Conservation (phyloP, 2,797 vertebrate genomes). For the Dipus sagitta region DNA sequence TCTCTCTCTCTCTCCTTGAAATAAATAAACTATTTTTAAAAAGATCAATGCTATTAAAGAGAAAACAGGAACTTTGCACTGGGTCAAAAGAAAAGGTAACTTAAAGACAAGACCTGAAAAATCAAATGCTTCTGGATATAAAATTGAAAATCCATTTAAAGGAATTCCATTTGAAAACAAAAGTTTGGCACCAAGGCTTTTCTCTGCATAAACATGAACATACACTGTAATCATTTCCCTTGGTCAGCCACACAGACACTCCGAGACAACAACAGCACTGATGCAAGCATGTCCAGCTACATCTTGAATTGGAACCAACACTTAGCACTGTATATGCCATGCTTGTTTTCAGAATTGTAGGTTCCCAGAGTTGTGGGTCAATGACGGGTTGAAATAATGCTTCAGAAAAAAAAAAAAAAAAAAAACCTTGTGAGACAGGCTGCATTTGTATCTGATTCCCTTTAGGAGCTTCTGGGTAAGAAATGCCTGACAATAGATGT, state of each 20-base stretch:
- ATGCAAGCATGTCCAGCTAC: too few species aligned
- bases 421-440: too few species aligned
- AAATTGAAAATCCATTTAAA: background rate
- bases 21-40: too few species aligned
- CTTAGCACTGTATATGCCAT: too few species aligned
- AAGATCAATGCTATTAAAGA: background rate
- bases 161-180: background rate
- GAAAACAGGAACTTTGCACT: background rate
- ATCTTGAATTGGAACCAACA: background rate
- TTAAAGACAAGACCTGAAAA: background rate
- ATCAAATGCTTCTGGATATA: too few species aligned
- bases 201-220: too few species aligned
- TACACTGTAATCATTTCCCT: background rate
- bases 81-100: background rate
- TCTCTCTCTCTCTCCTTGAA: too few species aligned
- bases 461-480: background rate
- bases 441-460: background rate
- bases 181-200: background rate
- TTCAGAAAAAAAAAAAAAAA: too few species aligned
- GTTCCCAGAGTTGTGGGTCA: too few species aligned
- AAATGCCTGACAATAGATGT: background rate
- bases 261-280: background rate
- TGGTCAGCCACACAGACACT: background rate
- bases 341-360: too few species aligned
- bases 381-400: too few species aligned